Conservation (phyloP, 2,888 invertebrate genomes). For the Andrena haemorrhoa region DNA sequence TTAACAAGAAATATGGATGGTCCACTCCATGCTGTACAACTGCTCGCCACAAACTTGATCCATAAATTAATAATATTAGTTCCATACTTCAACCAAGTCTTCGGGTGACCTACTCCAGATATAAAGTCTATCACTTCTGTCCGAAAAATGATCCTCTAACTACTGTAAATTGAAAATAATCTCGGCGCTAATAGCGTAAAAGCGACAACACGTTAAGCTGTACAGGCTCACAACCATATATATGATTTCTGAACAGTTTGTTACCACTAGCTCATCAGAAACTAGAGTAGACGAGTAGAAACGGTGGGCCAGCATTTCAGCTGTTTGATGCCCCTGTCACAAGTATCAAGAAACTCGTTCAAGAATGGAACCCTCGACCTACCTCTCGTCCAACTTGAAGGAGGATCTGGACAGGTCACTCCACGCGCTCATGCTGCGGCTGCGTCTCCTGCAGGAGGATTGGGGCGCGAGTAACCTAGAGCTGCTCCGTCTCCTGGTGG, state of each 20-base stretch:
- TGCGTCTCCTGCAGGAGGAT: slow-evolving; percentile 76
- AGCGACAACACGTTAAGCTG: no score
- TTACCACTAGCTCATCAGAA: no score
- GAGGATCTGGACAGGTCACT: slow-evolving; percentile 94
- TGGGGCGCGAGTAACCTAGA: slow-evolving; percentile 74
- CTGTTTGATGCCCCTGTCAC: no score
- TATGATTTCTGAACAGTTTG: no score
- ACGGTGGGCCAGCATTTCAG: no score
- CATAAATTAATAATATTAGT: neutral
- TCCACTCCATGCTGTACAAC: neutral
- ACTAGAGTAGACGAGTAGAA: no score
- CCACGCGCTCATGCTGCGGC: slow-evolving; percentile 93
- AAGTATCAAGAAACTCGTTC: neutral
- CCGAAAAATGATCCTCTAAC: neutral
- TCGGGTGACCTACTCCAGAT: neutral
- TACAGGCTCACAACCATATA: no score
- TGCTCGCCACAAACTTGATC: neutral
- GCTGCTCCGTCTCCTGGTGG: slow-evolving; percentile 82
- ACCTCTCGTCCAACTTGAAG: slow-evolving; percentile 93
- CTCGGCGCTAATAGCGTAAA: no score
- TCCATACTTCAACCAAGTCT: neutral
- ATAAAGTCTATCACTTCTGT: neutral
- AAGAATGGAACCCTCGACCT: slow-evolving; percentile 41
- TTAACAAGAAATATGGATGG: neutral
- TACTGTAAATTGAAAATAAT: neutral